These are phyloP conservation scores for Parelbella ahira DNA, from an alignment of 2,888 invertebrate species.

Conservation along the genomic window DNA sequence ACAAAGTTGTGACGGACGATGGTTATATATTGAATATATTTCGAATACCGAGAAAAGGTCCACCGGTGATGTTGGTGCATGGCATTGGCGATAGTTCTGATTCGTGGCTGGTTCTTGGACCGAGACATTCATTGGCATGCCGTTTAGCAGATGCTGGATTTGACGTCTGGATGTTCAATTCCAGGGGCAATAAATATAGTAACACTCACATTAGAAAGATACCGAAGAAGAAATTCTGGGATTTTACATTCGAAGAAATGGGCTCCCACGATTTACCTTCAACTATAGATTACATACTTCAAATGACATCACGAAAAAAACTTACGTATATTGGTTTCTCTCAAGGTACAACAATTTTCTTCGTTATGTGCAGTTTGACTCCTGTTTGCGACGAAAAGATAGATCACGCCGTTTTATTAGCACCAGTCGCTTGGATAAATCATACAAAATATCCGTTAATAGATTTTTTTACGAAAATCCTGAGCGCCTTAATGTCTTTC, in stretches of 20 bases:
- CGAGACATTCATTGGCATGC: constrained; percentile 52
- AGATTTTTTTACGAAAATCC: constrained; percentile 42
- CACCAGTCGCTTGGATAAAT: constrained; percentile 60
- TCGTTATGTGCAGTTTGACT: constrained; percentile 56
- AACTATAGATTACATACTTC: constrained; percentile 56
- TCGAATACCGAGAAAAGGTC: constrained; percentile 54
- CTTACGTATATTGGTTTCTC: constrained; percentile 67
- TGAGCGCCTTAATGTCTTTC: constrained; percentile 37
- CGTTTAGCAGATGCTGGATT: constrained; percentile 53
- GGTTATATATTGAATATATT: constrained; percentile 55
- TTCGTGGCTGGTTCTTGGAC: constrained; percentile 62
- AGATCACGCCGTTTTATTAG: constrained; percentile 56
- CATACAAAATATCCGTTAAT: constrained; percentile 50
- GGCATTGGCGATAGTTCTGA: constrained; percentile 68
- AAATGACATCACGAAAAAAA: constrained; percentile 40
- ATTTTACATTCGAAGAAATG: constrained; percentile 68
- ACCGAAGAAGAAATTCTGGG: constrained; percentile 51
- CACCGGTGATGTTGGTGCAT: constrained; percentile 59
- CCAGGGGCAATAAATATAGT: constrained; percentile 67
- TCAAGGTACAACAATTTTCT: constrained; percentile 63
- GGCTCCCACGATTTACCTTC: constrained; percentile 61
- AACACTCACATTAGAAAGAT: constrained; percentile 47
- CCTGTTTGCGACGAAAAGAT: constrained; percentile 64
- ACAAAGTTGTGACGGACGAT: constrained; percentile 55
- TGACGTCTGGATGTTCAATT: constrained; percentile 65